Evolutionary conservation across 2,797 vertebrate genomes (phyloP), one percentile per base, ranked within the genome.

Genomic region (Crocodylus rhombifer): DNA sequence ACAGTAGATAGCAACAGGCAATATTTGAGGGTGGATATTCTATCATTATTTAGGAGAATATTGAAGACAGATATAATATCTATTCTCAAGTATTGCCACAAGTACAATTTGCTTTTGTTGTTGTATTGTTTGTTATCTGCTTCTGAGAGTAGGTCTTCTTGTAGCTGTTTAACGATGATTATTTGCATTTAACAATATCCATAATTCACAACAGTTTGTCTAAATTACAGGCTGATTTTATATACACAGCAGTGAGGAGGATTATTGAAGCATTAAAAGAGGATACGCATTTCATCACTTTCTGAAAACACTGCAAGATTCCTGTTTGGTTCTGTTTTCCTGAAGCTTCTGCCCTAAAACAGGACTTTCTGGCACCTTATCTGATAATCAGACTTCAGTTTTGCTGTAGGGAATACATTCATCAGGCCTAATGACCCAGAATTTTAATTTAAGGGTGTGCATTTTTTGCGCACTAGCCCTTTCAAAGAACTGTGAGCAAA

Each of bases 161-260:
- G 25, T 33, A 67, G 30, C 8, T 17, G 89, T 61, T n/a, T n/a
- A 86, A 84, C 83, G 82, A 83, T 86, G 62, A 63, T 88, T 91
- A 62, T 91, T 77, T 65, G 77, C 89, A 88, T 91, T 91, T 55
- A 92, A 65, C 77, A 57, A 2, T 85, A 42, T 94, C 26, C 88
- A 91, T 63, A 91, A 80, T 77, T 62, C 4, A 0, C 80, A 62
- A 84, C 87, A 87, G 28, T 89, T 64, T 82, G 10, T 81, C 60
- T 89, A n/a, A 36, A 28, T 23, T 75, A 74, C 62, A 67, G 63
- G 51, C 77, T 12, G 77, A 20, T 80, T 93, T 89, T 81, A 85
- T 83, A 71, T 51, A 88, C 12, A 10, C 83, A 55, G 81, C 67
- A 58, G 23, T 62, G 61, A 62, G 23, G 3, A 62, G 23, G 3